Evolutionary conservation across 2,888 invertebrate genomes (phyloP).

Genomic region (Anagyrus pseudococci): DNA sequence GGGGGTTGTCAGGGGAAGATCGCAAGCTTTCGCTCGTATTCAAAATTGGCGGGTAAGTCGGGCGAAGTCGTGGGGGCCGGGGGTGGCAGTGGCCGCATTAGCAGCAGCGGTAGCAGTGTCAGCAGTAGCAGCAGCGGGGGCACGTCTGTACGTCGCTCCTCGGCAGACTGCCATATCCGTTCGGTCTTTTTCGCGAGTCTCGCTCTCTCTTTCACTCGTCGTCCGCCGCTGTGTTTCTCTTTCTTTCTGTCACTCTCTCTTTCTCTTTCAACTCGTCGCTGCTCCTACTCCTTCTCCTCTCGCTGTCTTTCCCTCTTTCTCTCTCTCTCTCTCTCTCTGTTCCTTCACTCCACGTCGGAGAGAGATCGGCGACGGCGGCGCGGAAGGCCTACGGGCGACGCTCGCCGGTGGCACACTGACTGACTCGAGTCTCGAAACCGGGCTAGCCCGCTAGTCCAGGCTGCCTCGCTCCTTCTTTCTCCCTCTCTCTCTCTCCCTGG

Average conservation of each 20-base stretch:
- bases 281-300: conserved; percentile 45
- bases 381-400: conserved; percentile 43
- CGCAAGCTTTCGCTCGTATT: conserved; percentile 4
- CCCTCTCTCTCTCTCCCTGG: conserved; percentile 52
- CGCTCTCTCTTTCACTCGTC: conserved; percentile 4
- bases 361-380: background rate
- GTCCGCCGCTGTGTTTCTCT: too few species aligned
- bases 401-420: conserved; percentile 62
- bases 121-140: background rate
- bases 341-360: background rate
- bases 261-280: conserved; percentile 40
- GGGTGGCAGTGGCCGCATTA: background rate
- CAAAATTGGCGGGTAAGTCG: conserved; percentile 23
- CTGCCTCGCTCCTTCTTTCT: conserved; percentile 38
- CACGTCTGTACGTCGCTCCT: conserved; percentile 3
- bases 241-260: conserved; percentile 27
- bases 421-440: conserved; percentile 55
- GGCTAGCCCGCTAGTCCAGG: conserved; percentile 63
- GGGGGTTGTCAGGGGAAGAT: too few species aligned
- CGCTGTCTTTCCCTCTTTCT: conserved; percentile 33
- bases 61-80: background rate
- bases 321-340: conserved; percentile 1
- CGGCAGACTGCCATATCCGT: conserved; percentile 13
- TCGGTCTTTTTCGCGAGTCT: conserved; percentile 38
- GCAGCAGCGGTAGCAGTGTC: too few species aligned